Percentiles rank a stretch among this genome's conserved stretches.
These are phyloP conservation scores for Lithophane semibrunnea DNA, from an alignment of 2,888 invertebrate genomes.

Conservation along the genomic window DNA sequence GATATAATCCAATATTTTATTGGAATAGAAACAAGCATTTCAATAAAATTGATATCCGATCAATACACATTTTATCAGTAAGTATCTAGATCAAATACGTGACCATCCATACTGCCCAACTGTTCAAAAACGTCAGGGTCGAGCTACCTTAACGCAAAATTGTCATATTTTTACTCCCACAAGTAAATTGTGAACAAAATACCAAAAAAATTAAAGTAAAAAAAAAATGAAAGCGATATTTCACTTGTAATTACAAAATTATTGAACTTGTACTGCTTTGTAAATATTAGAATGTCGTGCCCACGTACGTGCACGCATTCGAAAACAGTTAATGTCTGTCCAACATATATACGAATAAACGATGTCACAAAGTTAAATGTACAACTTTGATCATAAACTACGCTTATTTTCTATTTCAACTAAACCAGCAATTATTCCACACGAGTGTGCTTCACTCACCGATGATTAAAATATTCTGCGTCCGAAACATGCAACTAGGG, in stretches of 20 bases:
- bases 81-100: conserved; percentile 36
- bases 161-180: conserved; percentile 31
- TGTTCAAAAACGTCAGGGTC: conserved; percentile 28
- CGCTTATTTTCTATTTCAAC: conserved; percentile 57
- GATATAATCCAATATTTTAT: neutral
- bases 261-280: conserved; percentile 26
- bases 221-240: neutral
- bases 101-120: conserved; percentile 17
- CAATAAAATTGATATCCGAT: conserved; percentile 20
- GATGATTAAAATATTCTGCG: conserved; percentile 45
- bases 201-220: neutral
- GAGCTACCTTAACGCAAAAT: conserved; percentile 20
- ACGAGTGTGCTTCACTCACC: conserved; percentile 23
- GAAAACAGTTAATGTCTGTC: conserved; percentile 43
- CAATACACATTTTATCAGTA: conserved; percentile 25
- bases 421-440: conserved; percentile 53
- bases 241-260: conserved; percentile 26
- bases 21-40: conserved; percentile 16
- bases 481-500: conserved; percentile 45
- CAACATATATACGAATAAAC: conserved; percentile 43
- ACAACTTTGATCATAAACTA: conserved; percentile 50
- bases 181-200: conserved; percentile 19
- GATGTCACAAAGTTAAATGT: conserved; percentile 52
- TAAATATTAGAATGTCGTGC: conserved; percentile 48
- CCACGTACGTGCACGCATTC: conserved; percentile 33